Evolutionary conservation across 2,113 vertebrate genomes (phyloP).

Genomic region (Coturnix japonica): DNA sequence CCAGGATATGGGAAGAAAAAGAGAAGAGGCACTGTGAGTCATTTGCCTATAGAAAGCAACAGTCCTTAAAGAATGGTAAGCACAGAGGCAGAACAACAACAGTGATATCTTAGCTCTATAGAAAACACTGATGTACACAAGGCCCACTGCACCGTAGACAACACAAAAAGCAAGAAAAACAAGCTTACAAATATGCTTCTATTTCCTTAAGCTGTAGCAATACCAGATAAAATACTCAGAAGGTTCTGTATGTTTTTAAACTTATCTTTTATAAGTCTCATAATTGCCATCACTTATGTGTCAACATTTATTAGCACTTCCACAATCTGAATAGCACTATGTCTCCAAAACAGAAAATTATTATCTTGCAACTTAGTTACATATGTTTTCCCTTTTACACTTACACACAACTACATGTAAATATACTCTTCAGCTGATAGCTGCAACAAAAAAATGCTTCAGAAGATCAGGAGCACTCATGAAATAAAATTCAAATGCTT

Average conservation of each 20-base stretch:
- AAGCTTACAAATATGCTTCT: neutral
- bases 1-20: neutral
- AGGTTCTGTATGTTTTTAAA: neutral
- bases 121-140: constrained; percentile 17
- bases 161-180: neutral
- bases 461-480: neutral
- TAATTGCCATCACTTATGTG: neutral
- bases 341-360: neutral
- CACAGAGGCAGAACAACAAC: neutral
- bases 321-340: neutral
- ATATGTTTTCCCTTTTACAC: neutral
- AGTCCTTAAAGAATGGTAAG: neutral
- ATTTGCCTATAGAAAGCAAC: neutral
- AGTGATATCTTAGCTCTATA: neutral
- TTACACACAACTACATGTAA: neutral
- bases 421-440: neutral
- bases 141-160: neutral
- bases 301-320: constrained; percentile 21
- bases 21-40: neutral
- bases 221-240: neutral
- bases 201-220: neutral
- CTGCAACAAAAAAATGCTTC: neutral
- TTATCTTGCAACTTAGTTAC: neutral
- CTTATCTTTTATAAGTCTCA: neutral
- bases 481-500: neutral